Conservation (phyloP, 2,113 vertebrate species). For the Lepisosteus oculatus region DNA sequence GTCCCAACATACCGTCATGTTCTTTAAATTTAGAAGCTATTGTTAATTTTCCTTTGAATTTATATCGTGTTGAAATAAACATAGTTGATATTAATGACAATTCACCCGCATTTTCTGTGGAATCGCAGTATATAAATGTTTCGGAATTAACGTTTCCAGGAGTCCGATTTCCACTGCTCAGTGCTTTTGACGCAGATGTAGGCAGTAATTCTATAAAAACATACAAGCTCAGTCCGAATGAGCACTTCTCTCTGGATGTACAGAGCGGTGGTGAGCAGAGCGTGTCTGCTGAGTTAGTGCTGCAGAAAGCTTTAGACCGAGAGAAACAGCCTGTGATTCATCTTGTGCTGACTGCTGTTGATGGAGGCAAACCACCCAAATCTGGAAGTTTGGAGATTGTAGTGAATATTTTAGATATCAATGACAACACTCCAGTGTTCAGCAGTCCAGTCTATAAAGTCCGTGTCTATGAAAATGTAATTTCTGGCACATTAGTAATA, state of each 20-base stretch:
- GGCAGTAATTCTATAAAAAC: constrained; percentile 38
- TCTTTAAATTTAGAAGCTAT: constrained; percentile 47
- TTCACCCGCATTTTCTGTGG: constrained; percentile 44
- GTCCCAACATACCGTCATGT: constrained; percentile 38
- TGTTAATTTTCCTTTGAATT: constrained; percentile 45
- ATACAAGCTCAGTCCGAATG: constrained; percentile 44
- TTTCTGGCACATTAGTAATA: constrained; percentile 35
- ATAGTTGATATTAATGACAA: constrained; percentile 59
- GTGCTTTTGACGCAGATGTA: constrained; percentile 37
- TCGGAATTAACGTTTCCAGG: constrained; percentile 29
- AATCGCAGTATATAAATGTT: constrained; percentile 36
- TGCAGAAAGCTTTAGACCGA: constrained; percentile 55
- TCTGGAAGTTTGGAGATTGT: constrained; percentile 44
- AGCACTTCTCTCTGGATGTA: constrained; percentile 34
- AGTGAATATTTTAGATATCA: constrained; percentile 55
- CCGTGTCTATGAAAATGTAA: constrained; percentile 43
- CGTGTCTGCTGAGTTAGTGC: constrained; percentile 45
- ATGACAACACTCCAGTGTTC: constrained; percentile 61
- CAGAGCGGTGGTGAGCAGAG: constrained; percentile 52
- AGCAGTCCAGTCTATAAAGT: constrained; percentile 38
- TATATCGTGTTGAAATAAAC: constrained; percentile 44
- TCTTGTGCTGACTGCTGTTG: constrained; percentile 30
- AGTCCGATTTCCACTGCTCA: constrained; percentile 37
- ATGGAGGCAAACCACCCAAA: constrained; percentile 36
- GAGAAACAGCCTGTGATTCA: constrained; percentile 32